These are phyloP conservation scores for Cirrhinus mrigala DNA, from an alignment of 2,797 vertebrate species.

Conservation along the genomic window DNA sequence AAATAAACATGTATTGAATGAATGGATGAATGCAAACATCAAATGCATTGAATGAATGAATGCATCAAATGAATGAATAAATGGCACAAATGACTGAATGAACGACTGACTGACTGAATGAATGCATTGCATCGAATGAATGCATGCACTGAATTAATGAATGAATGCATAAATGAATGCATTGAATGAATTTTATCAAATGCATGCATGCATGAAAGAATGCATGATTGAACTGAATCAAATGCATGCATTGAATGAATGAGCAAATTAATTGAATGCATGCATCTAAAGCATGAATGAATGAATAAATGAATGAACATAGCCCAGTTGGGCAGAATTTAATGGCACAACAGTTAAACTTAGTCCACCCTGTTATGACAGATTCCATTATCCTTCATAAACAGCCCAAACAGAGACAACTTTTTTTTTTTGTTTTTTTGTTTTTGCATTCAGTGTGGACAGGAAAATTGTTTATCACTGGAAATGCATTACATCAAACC, in stretches of 20 bases:
- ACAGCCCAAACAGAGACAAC: background rate
- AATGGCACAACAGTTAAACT: background rate
- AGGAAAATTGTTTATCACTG: background rate
- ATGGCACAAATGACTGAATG: fast-evolving
- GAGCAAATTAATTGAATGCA: background rate
- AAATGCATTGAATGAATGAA: background rate
- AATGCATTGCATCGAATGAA: too few species aligned
- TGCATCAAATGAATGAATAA: background rate
- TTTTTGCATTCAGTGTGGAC: background rate
- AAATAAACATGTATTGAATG: background rate
- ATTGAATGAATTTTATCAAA: fast-evolving
- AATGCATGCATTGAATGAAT: too few species aligned
- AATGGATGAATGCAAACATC: too few species aligned
- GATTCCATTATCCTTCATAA: background rate
- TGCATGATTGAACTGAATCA: too few species aligned
- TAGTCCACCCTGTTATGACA: too few species aligned
- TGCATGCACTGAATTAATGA: too few species aligned
- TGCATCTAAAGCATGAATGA: too few species aligned
- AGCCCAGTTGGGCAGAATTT: too few species aligned
- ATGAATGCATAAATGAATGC: fast-evolving
- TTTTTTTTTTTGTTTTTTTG: too few species aligned
- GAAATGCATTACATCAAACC: background rate
- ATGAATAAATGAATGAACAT: too few species aligned
- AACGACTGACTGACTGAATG: too few species aligned
- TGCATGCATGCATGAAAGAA: too few species aligned